A percentile compares a stretch with the other conserved stretches of the same genome.
phyloP scores from a whole-genome alignment of 1,140 invertebrate genomes.

The Sinonovacula constricta region DNA sequence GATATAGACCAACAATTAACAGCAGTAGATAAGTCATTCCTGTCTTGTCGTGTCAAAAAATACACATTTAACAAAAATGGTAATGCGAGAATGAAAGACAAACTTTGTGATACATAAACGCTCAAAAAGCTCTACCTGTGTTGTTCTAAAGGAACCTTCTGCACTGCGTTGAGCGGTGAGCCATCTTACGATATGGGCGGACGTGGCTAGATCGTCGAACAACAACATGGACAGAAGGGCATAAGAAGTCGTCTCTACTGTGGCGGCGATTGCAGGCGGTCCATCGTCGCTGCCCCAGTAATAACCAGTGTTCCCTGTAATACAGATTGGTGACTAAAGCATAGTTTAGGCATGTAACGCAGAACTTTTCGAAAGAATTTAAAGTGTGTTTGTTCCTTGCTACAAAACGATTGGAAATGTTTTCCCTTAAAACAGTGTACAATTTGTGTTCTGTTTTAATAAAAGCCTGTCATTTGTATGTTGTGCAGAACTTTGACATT shows the following conservation, averaged over 20 bases:
- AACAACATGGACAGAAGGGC: slow-evolving; percentile 71
- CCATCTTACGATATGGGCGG: slow-evolving; percentile 75
- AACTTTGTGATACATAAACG: no score
- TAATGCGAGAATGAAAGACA: no score
- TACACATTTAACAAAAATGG: neutral
- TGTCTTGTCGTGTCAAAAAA: neutral
- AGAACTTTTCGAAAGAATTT: no score
- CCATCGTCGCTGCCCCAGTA: slow-evolving; percentile 29
- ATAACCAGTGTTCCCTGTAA: slow-evolving; percentile 7
- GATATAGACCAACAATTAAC: neutral
- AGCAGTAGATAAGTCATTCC: no score
- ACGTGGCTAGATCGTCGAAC: slow-evolving; percentile 63
- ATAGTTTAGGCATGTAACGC: no score
- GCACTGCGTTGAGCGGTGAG: slow-evolving; percentile 69
- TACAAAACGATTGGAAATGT: no score
- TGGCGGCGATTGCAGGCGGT: slow-evolving; percentile 57
- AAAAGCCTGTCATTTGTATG: no score
- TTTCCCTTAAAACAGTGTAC: no score
- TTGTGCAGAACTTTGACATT: no score
- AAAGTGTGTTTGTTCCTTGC: no score
- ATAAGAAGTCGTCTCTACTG: slow-evolving; percentile 75
- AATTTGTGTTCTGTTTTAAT: no score
- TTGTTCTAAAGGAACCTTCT: slow-evolving; percentile 76
- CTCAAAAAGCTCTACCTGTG: slow-evolving; percentile 70
- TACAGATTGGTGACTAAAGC: no score